Percentiles rank a stretch among this genome's conserved stretches.
Evolutionary conservation across 2,797 vertebrate genomes (phyloP).

Genomic region (Cirrhinus molitorella): DNA sequence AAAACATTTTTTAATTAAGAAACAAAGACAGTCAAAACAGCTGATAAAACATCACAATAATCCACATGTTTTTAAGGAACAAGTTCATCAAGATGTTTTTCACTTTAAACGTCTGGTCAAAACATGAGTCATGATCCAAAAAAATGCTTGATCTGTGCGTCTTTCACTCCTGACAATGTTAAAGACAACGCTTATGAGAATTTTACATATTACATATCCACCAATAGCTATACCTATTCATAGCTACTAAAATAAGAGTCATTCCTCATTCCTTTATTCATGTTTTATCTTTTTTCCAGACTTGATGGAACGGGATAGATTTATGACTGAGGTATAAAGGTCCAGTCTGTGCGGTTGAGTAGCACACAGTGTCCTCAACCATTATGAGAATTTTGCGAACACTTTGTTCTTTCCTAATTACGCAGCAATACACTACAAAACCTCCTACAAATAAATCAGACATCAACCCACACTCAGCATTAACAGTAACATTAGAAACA

Average conservation of each 20-base stretch:
- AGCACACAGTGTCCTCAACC: background rate
- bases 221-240: background rate
- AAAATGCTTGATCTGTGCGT: no score
- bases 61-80: no score
- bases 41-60: no score
- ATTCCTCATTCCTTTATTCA: background rate
- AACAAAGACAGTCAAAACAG: no score
- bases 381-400: conserved; percentile 32
- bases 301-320: background rate
- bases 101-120: no score
- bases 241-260: background rate
- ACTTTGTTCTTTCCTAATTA: conserved; percentile 47
- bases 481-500: conserved; percentile 50
- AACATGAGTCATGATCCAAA: no score
- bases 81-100: no score
- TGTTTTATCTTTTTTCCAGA: background rate
- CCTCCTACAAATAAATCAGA: conserved; percentile 38
- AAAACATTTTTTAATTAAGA: no score
- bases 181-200: no score
- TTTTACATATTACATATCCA: no score
- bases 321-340: conserved; percentile 27
- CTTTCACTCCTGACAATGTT: no score
- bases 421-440: conserved; percentile 18
- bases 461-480: conserved; percentile 36
- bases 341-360: background rate